phyloP scores from a whole-genome alignment of 2,888 invertebrate species.

The Tetragnatha montana region DNA sequence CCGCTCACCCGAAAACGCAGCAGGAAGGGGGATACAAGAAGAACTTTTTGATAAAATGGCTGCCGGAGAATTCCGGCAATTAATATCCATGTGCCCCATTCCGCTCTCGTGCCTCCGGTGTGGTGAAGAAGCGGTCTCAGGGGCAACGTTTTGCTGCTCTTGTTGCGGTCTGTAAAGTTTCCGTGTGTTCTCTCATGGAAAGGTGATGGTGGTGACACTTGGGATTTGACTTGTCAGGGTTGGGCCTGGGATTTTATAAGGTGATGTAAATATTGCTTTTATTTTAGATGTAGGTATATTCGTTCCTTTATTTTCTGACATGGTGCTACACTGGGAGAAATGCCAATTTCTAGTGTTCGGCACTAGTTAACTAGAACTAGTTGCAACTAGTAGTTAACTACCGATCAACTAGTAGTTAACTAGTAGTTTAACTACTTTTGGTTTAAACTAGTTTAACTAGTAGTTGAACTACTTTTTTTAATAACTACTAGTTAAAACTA shows the following conservation, averaged over 20 bases:
- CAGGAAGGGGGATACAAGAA: not conserved
- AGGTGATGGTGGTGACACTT: not conserved
- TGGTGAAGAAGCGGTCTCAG: not conserved
- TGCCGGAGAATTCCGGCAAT: not conserved
- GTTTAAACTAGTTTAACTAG: too few relatives aligned
- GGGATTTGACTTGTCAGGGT: not conserved
- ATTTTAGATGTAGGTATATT: too few relatives aligned
- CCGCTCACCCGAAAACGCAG: not conserved
- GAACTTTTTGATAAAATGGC: slow-evolving; percentile 10
- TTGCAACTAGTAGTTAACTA: too few relatives aligned
- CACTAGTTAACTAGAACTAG: too few relatives aligned
- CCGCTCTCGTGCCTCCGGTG: not conserved
- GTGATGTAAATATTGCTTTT: too few relatives aligned
- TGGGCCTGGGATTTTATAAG: not conserved
- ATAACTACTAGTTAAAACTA: too few relatives aligned
- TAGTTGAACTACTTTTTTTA: too few relatives aligned
- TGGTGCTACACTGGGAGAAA: too few relatives aligned
- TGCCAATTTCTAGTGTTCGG: too few relatives aligned
- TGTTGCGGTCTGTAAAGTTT: not conserved
- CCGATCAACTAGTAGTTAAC: too few relatives aligned
- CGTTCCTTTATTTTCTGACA: too few relatives aligned
- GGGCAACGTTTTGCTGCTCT: not conserved
- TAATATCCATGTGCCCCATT: not conserved
- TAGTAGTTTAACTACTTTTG: too few relatives aligned
- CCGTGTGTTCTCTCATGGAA: not conserved